Percentiles rank a stretch among this genome's conserved stretches.
phyloP scores from a whole-genome alignment of 2,888 invertebrate genomes.

The Dynastes maya region DNA sequence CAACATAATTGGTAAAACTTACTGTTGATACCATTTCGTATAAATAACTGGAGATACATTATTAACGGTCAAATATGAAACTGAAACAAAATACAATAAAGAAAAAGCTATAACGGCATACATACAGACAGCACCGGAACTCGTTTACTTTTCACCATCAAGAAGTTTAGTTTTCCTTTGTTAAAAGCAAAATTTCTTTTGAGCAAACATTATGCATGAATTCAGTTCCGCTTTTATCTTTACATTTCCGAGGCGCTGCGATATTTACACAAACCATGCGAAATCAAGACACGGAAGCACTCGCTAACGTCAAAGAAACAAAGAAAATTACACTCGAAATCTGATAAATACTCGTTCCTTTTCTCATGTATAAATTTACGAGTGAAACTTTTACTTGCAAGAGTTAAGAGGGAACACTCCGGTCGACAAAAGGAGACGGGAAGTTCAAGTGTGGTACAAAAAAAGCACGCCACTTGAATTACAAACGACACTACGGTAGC shows the following conservation, averaged over 20 bases:
- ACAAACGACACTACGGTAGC: slow-evolving; percentile 23
- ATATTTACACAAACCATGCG: not conserved
- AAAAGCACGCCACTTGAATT: slow-evolving; percentile 29
- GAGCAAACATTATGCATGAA: not conserved
- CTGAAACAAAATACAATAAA: no score
- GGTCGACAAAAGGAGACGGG: slow-evolving; percentile 32
- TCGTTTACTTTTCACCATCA: no score
- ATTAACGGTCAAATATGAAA: no score
- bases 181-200: no score
- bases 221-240: slow-evolving; percentile 7
- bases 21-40: no score
- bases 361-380: slow-evolving; percentile 40
- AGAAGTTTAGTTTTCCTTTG: no score
- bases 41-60: no score
- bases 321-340: slow-evolving; percentile 39
- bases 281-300: slow-evolving; percentile 13
- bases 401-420: slow-evolving; percentile 32
- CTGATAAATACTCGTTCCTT: slow-evolving; percentile 31
- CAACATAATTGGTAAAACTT: no score
- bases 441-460: slow-evolving; percentile 13
- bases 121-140: no score
- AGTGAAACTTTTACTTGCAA: slow-evolving; percentile 40
- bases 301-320: slow-evolving; percentile 32
- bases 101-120: no score
- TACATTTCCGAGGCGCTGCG: not conserved